Conservation (phyloP, 2,888 invertebrate species). For the Frankliniella fusca region DNA sequence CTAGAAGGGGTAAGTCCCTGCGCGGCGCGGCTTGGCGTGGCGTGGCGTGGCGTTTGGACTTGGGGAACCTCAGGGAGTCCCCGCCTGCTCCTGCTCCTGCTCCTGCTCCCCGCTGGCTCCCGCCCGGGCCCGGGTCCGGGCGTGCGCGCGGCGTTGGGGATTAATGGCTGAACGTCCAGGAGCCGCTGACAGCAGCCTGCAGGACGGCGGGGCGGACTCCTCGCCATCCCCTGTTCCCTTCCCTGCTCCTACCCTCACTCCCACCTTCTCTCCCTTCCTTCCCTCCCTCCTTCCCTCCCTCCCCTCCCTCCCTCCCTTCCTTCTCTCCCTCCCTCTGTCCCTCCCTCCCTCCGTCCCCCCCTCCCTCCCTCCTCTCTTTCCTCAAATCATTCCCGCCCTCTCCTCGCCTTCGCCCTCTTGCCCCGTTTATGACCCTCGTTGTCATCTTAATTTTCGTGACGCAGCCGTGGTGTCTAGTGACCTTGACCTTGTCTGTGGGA, state of each 20-base stretch:
- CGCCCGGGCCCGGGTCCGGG: background rate
- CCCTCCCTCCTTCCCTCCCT: slow-evolving; percentile 30
- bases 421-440: no score
- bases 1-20: background rate
- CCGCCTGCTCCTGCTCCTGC: no score
- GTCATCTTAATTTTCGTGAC: no score
- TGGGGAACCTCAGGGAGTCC: no score
- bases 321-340: slow-evolving; percentile 12
- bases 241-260: no score
- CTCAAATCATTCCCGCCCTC: slow-evolving; percentile 31
- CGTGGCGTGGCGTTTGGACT: no score
- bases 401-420: no score
- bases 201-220: background rate
- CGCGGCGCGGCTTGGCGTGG: background rate
- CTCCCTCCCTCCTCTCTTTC: background rate
- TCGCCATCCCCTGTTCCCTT: background rate
- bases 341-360: slow-evolving; percentile 24
- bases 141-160: slow-evolving; percentile 6
- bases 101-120: no score
- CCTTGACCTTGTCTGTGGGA: no score
- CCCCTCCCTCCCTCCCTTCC: background rate
- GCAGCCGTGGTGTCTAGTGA: no score
- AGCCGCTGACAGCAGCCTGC: slow-evolving; percentile 28
- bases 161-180: slow-evolving; percentile 27
- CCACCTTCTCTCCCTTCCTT: background rate